Percentiles rank a stretch among this genome's conserved stretches.
phyloP scores from a whole-genome alignment of 2,797 vertebrate genomes.

The Perodicticus potto region DNA sequence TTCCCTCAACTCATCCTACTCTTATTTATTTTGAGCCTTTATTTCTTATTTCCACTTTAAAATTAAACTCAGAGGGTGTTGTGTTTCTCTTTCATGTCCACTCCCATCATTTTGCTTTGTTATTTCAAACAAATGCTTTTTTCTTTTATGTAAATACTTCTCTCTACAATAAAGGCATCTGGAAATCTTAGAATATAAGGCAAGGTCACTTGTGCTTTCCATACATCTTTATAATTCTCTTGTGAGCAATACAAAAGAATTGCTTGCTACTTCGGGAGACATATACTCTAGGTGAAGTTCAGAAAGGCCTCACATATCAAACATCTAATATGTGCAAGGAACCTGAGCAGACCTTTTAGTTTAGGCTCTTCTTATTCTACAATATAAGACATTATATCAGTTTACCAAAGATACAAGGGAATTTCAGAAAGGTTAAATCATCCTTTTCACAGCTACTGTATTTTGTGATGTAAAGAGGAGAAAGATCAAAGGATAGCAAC shows the following conservation, averaged over 20 bases:
- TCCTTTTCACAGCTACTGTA: background rate
- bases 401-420: background rate
- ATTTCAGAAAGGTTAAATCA: background rate
- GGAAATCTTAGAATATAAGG: background rate
- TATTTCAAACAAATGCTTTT: background rate
- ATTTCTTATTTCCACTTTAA: slow-evolving; percentile 9
- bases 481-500: background rate
- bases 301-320: background rate
- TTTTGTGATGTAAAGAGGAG: background rate
- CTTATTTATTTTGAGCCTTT: background rate
- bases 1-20: background rate
- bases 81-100: background rate
- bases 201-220: background rate
- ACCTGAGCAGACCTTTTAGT: background rate
- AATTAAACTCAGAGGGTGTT: background rate
- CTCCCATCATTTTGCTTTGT: background rate
- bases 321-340: background rate
- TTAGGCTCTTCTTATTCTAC: background rate
- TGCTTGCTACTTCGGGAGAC: background rate
- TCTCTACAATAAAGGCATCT: background rate
- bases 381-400: background rate
- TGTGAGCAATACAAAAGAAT: background rate
- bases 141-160: background rate
- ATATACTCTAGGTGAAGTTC: background rate
- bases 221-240: background rate